phyloP scores from a whole-genome alignment of 2,888 invertebrate genomes.

The Perdita meconis region DNA sequence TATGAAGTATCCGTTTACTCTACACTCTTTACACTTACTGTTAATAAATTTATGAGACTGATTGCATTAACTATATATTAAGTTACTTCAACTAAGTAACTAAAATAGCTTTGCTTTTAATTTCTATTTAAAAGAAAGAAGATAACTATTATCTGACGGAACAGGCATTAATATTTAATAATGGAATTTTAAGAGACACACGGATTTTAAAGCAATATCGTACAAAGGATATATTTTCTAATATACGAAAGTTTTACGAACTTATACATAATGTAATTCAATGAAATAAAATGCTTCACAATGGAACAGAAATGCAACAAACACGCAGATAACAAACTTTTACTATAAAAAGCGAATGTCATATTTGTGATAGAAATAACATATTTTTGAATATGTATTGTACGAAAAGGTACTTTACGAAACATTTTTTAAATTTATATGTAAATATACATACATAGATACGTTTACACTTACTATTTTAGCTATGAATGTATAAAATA shows the following conservation, averaged over 20 bases:
- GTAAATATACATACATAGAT: constrained; percentile 52
- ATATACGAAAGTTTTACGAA: not conserved
- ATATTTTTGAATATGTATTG: constrained; percentile 19
- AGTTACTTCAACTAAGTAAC: constrained; percentile 16
- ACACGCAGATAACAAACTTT: not conserved
- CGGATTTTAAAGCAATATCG: constrained; percentile 19
- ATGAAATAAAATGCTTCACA: too few relatives aligned
- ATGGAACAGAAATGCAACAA: not conserved
- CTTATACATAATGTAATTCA: too few relatives aligned
- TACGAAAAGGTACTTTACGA: constrained; percentile 27
- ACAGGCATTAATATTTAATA: constrained; percentile 24
- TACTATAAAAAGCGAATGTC: constrained; percentile 10
- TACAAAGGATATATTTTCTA: constrained; percentile 36
- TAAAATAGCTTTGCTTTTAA: constrained; percentile 6
- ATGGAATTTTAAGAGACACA: not conserved
- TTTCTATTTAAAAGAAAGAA: constrained; percentile 34
- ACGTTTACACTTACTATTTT: constrained; percentile 48
- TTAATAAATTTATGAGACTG: constrained; percentile 48
- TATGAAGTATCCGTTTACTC: too few relatives aligned
- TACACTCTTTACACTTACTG: constrained; percentile 5
- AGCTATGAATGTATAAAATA: constrained; percentile 52
- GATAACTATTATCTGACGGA: constrained; percentile 20
- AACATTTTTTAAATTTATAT: constrained; percentile 40
- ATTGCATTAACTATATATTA: constrained; percentile 30
- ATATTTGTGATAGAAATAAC: constrained; percentile 17